Conservation (phyloP, 2,888 invertebrate genomes). For the Apantesis nais region DNA sequence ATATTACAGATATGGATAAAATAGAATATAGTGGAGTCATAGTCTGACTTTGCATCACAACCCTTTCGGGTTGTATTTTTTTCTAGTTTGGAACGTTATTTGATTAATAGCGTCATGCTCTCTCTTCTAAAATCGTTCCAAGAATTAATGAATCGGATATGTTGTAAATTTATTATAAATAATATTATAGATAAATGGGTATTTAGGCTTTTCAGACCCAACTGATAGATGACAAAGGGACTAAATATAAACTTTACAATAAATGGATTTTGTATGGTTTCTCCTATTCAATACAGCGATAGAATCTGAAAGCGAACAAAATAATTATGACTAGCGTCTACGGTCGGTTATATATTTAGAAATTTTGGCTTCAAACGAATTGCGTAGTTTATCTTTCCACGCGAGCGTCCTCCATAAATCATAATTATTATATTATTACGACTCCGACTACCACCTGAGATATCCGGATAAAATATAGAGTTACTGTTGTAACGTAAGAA, state of each 20-base stretch:
- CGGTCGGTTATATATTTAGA: neutral
- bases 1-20: too few relatives aligned
- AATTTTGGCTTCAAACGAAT: constrained; percentile 12
- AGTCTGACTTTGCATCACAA: too few relatives aligned
- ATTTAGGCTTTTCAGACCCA: neutral
- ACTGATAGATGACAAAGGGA: neutral
- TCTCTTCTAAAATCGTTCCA: too few relatives aligned
- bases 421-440: constrained; percentile 31
- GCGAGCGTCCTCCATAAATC: constrained; percentile 15
- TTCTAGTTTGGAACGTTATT: too few relatives aligned
- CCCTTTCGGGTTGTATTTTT: too few relatives aligned
- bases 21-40: too few relatives aligned
- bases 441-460: constrained; percentile 32
- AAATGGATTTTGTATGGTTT: neutral
- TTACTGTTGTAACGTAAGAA: neutral
- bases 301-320: neutral
- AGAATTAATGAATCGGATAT: too few relatives aligned
- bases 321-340: neutral
- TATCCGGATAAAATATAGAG: constrained; percentile 18
- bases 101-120: too few relatives aligned
- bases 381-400: constrained; percentile 7
- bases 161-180: neutral
- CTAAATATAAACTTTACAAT: neutral
- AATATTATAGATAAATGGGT: neutral
- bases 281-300: neutral